These are phyloP conservation scores for Leptopterna dolabrata DNA, from an alignment of 2,888 invertebrate genomes.

Conservation along the genomic window DNA sequence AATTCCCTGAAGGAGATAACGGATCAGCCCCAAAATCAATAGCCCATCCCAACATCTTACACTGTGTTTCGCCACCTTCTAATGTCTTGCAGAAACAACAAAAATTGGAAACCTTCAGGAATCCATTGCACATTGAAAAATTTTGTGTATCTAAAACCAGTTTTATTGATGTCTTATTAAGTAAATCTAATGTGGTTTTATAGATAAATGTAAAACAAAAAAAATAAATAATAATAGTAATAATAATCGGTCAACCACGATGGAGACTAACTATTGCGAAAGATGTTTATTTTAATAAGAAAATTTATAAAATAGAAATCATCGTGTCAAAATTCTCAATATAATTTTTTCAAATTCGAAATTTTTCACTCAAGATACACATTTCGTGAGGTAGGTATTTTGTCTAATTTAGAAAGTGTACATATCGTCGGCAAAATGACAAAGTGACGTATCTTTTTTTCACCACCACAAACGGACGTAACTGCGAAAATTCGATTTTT, in stretches of 20 bases:
- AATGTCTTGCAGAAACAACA: background rate
- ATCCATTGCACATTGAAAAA: background rate
- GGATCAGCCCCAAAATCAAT: too few relatives aligned
- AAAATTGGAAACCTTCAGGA: background rate
- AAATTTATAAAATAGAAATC: constrained; percentile 4
- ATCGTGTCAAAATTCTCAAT: constrained; percentile 33
- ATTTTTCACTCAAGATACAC: background rate
- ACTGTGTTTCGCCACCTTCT: background rate
- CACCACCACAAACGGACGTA: too few relatives aligned
- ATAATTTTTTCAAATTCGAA: background rate
- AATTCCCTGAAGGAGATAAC: too few relatives aligned
- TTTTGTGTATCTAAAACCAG: background rate
- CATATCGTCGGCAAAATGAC: too few relatives aligned
- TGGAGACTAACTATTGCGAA: background rate
- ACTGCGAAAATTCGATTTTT: too few relatives aligned
- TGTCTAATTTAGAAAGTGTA: background rate
- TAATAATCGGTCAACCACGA: background rate
- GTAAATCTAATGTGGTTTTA: background rate
- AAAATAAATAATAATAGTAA: background rate
- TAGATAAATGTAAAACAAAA: background rate
- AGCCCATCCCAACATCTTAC: too few relatives aligned
- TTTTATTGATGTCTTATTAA: constrained; percentile 25
- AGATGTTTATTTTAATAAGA: constrained; percentile 19
- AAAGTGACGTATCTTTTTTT: too few relatives aligned
- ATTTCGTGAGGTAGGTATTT: constrained; percentile 14